Evolutionary conservation across 2,888 invertebrate species (phyloP), one percentile per base, ranked within the genome.

Genomic region (Chesias legatella): DNA sequence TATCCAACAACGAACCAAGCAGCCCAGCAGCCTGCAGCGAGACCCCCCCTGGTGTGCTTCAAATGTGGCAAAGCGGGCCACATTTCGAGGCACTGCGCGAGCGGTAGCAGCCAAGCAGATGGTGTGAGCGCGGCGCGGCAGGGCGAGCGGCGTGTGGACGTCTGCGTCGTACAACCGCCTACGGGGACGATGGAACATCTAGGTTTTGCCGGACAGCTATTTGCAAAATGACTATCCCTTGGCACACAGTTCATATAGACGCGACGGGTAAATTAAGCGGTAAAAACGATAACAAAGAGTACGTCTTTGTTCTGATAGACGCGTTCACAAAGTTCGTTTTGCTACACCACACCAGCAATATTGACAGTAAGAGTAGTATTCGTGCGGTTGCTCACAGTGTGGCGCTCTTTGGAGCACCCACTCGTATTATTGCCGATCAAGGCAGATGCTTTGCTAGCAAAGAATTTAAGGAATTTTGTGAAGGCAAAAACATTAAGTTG

Each of bases 221-320:
- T n/a, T n/a, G n/a, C n/a, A n/a, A n/a, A n/a, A n/a, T 30, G 0
- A 1, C 47, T 1, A 23, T 28, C 0, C 55, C 63, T 0, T 64
- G 58, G 60, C 59, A 65, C 9, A 64, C 63, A 0, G 28, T 37
- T 21, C 10, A 40, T 17, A 29, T 33, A 17, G 33, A 9, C 17
- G 23, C 17, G 1, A 25, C 30, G 0, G 29, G 32, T 10, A 33
- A 40, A 4, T 11, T 40, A 1, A 32, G 23, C 2, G 40, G 33
- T 0, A 40, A 40, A 25, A 33, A 17, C 1, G 33, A 40, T 24
- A 10, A 6, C 0, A 40, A 40, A 6, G 40, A 40, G 9, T 40
- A 40, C 9, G 21, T 25, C 0, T 33, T 20, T 4, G 40, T 40
- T 6, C 1, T 33, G 0, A 29, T 40, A 0, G 40, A 40, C 9